Base-by-base conservation (phyloP, 2,113 vertebrate genomes). In the Labeo rohita region DNA sequence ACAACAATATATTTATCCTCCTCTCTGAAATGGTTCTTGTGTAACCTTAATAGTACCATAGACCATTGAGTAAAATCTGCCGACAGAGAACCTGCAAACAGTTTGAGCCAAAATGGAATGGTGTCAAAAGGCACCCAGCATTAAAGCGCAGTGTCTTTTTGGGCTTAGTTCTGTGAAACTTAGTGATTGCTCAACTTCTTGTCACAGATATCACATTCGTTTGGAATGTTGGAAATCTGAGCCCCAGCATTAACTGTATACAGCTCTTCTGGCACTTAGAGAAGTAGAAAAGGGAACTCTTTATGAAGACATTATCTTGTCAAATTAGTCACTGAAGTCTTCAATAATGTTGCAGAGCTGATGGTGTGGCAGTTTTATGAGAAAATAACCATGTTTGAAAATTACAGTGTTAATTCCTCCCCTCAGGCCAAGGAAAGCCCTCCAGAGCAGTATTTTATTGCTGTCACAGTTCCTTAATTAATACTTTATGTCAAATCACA, bases 361-460 rank as follows among this genome's bases (percentile, higher is more conserved):
- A 91, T 85, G 87, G 91, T 84, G 86, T 85, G 83, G 81, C 63
- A 52, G 87, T 77, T 73, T 83, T 83, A 88, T 89, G 90, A 90
- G 88, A 92, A 92, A 90, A 92, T 89, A 90, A 90, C 91, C 83
- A 52, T 54, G 88, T 89, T 83, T 90, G 88, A 91, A 89, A 91
- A 89, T 87, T 87, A 87, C 86, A 91, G 63, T 82, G 88, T 76
- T 89, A 80, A 80, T 88, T 88, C 88, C 85, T 83, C 66, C 80
- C 85, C 86, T 84, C 10, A 50, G 90, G 87, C 88, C 73, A 59
- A 43, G 36, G 81, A 88, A 85, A 18, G 8, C 45, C 87, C 88
- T 91, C 83, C 80, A 87, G 21, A 80, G 84, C 43, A 65, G 15
- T 63, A 87, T 74, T 59, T 45, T 4, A 9, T 82, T 66, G 82